Base-by-base conservation (phyloP, 2,888 invertebrate genomes). In the Megaustenia siamemsis region DNA sequence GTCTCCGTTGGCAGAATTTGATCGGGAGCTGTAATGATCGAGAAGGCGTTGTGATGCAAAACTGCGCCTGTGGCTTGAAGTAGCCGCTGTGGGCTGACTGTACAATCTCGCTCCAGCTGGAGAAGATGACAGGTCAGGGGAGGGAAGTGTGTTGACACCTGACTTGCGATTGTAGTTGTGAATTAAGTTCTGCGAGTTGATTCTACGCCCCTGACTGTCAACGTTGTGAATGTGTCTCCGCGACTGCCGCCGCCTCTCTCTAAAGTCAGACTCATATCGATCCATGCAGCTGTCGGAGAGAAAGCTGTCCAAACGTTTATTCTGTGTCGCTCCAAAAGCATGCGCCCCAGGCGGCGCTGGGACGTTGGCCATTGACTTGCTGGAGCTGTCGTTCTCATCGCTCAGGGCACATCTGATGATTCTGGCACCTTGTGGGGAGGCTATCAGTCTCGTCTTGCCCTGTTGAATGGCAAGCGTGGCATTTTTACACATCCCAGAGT, bases 281-380 rank as follows among this genome's bases (percentile, higher is more conserved):
- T 56, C 69, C 71, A 81, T 81, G 38, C 81, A 69, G 69, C 53
- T 81, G 69, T 81, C 81, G 4, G 71, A 81, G 3, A 71, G 53
- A 38, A 69, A 81, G 38, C 38, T 81, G 24, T 81, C 69, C n/a
- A 81, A 12, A n/a, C 71, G 35, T 21, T 35, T 69, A 8, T 38
- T 40, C 12, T 35, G 45, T 28, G 38, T 2, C 38, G 24, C n/a
- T 18, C 24, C 18, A 21, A 0, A n/a, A 10, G 12, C 45, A 12
- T 3, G n/a, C 0, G n/a, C 24, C 1, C n/a, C 45, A 12, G 45
- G 18, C 28, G 45, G 28, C 3, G 45, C 0, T 4, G 12, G 38
- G 28, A n/a, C n/a, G n/a, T 43, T 28, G 1, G 15, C 38, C 4
- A 28, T 43, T 18, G 71, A 73, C 28, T n/a, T 45, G 28, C 71